Base-by-base conservation (phyloP, 2,888 invertebrate genomes). In the Drosophila affinis region DNA sequence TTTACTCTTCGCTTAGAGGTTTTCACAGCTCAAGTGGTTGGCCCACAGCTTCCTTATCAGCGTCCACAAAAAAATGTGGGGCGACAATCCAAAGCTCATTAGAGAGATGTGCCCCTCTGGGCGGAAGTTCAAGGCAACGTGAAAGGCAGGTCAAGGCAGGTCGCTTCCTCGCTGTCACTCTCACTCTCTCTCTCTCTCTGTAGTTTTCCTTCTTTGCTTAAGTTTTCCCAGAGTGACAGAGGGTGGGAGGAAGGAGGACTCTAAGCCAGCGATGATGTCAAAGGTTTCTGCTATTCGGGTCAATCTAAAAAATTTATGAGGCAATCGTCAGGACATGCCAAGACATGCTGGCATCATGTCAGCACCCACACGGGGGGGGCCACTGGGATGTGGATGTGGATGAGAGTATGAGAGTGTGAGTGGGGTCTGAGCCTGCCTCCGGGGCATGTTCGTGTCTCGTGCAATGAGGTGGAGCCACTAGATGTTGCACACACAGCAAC, bases 211-310 rank as follows among this genome's bases (percentile, higher is more conserved):
- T 70, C 46, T 47, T 57, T 53, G 60, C 56, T 32, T 29, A 71
- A 73, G 56, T 57, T 62, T 44, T 34, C 29, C 45, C 12, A 32
- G 39, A 48, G 21, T 44, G 48, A 14, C 53, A 17, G 24, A 3
- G 9, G 24, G 32, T 21, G 21, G 21, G 21, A 21, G 21, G 21
- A 21, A 53, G 61, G 17, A 14, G 51, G 21, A 58, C 45, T 48
- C 56, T 49, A 51, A 45, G 54, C 48, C 45, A 32, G 59, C 45
- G 77, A 72, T 82, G 87, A 79, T 89, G 87, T 83, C 88, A 88
- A 86, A 80, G 76, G 53, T 46, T 75, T 74, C 49, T 75, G 64
- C 60, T 70, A 82, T 85, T 87, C 78, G 78, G 89, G 88, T 89
- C 89, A 86, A 79, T 80, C 78, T 78, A 51, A 75, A 82, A 75